Evolutionary conservation across 2,797 vertebrate genomes (phyloP).

Genomic region (Loriculus beryllinus): DNA sequence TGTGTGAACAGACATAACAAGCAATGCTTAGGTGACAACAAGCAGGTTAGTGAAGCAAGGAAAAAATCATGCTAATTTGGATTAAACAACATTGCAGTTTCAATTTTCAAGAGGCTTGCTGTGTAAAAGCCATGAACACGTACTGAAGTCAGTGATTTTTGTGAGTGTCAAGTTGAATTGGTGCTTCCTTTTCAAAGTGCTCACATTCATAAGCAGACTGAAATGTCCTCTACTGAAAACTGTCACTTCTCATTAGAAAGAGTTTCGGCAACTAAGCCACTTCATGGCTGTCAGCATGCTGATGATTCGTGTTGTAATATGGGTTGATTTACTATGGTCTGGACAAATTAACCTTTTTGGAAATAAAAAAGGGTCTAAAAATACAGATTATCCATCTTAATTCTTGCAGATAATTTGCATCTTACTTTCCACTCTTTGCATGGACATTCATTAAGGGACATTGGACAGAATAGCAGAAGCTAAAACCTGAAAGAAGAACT

Average conservation of each 20-base stretch:
- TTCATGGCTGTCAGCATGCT: neutral
- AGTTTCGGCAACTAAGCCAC: neutral
- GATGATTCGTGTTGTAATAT: neutral
- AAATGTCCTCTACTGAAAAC: neutral
- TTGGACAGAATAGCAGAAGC: neutral
- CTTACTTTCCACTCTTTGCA: neutral
- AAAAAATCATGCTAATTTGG: neutral
- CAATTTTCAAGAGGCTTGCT: neutral
- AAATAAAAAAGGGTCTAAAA: rapidly evolving
- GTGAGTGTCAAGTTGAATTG: neutral
- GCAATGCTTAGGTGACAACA: neutral
- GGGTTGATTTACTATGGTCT: neutral
- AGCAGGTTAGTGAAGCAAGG: neutral
- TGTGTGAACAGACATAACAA: neutral
- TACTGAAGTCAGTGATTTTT: neutral
- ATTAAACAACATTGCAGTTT: neutral
- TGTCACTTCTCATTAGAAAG: neutral
- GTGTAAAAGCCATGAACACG: neutral
- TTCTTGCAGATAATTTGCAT: neutral
- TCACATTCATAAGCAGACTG: neutral
- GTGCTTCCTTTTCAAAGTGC: neutral
- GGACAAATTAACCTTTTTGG: neutral
- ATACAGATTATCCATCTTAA: neutral
- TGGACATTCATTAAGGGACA: neutral
- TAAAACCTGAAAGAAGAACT: neutral